phyloP scores from a whole-genome alignment of 2,797 vertebrate species.

The Hypotaenidia okinawae region DNA sequence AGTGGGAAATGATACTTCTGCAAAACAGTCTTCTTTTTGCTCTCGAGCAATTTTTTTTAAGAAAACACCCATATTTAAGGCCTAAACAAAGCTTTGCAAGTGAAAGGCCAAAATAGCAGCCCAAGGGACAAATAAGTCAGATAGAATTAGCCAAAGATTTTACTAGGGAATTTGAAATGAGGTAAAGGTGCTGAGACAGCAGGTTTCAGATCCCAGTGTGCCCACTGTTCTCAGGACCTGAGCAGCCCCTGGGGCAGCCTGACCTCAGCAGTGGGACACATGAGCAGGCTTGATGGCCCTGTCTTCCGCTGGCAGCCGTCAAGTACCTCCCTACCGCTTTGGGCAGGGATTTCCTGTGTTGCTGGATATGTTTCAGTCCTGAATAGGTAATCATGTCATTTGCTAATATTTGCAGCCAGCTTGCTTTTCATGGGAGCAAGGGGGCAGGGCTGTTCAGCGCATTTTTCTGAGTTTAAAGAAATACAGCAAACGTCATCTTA shows the following conservation, averaged over 20 bases:
- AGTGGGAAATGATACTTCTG: background rate
- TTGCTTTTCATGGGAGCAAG: background rate
- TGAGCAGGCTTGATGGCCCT: background rate
- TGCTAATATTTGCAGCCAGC: background rate
- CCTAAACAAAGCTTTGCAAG: background rate
- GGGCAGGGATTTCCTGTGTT: slow-evolving; percentile 36
- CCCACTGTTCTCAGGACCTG: fast-evolving
- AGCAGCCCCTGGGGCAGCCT: background rate
- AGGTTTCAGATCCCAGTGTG: background rate
- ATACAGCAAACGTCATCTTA: background rate
- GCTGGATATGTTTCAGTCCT: background rate
- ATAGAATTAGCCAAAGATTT: background rate
- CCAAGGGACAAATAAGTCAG: background rate
- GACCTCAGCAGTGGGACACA: background rate
- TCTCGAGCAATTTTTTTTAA: background rate
- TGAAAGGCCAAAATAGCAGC: background rate
- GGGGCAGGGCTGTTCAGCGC: fast-evolving
- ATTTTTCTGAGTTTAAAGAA: background rate
- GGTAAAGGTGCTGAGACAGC: background rate
- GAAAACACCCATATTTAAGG: background rate
- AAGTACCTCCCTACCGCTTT: background rate
- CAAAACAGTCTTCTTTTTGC: background rate
- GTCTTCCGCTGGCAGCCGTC: background rate
- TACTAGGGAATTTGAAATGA: background rate
- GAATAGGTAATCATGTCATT: background rate